These are phyloP conservation scores for Drosophila equinoxialis DNA, from an alignment of 1,140 invertebrate genomes.

Conservation along the genomic window DNA sequence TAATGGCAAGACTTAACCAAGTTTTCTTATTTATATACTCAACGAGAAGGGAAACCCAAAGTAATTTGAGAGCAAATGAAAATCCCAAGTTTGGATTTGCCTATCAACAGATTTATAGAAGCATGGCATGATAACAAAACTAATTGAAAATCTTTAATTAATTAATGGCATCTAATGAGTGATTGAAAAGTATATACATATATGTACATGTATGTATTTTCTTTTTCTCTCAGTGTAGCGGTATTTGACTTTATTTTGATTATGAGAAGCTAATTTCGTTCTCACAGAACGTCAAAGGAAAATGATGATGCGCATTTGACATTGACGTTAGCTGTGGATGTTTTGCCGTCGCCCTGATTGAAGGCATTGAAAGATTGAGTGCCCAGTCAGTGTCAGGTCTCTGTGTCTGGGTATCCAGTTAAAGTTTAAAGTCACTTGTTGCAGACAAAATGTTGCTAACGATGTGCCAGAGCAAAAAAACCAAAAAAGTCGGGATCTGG, in stretches of 20 bases:
- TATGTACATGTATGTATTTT: too few relatives aligned
- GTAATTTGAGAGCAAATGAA: conserved; percentile 6
- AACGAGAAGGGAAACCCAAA: background rate
- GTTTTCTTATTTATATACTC: background rate
- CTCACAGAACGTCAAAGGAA: conserved; percentile 66
- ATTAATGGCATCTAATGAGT: background rate
- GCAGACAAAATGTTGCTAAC: conserved; percentile 73
- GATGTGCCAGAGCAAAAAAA: conserved; percentile 38
- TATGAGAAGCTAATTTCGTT: conserved; percentile 54
- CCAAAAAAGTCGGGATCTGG: conserved; percentile 24
- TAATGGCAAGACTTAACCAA: background rate
- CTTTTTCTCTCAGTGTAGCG: conserved; percentile 15
- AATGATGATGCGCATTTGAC: conserved; percentile 52
- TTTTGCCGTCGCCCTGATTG: conserved; percentile 35
- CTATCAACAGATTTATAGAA: conserved; percentile 12
- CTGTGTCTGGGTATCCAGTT: conserved; percentile 29
- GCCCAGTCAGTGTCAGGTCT: conserved; percentile 41
- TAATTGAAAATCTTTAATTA: background rate
- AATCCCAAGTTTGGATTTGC: background rate
- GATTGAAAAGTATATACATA: background rate
- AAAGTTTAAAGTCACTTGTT: conserved; percentile 54
- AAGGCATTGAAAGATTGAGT: conserved; percentile 62
- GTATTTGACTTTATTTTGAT: conserved; percentile 17
- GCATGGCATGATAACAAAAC: conserved; percentile 6
- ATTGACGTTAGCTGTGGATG: conserved; percentile 37